Evolutionary conservation across 2,888 invertebrate genomes (phyloP).

Genomic region (Erebia epiphron): DNA sequence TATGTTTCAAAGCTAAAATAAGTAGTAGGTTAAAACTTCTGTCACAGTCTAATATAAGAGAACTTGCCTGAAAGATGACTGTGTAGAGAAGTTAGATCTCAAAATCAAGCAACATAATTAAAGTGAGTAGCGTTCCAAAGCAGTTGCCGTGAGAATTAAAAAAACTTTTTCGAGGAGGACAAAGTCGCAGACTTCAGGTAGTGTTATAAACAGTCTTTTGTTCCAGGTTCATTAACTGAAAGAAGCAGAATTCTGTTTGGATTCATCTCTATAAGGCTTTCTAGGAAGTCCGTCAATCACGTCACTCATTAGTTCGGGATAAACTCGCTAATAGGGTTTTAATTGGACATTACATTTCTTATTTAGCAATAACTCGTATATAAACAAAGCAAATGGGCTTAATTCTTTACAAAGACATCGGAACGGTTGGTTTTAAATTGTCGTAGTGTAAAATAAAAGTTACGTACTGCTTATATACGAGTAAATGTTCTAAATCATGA

Average conservation of each 20-base stretch:
- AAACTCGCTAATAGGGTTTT: slow-evolving; percentile 12
- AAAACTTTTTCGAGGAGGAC: no score
- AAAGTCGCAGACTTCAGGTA: no score
- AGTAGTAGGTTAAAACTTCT: not conserved
- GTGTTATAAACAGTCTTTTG: not conserved
- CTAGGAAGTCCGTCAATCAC: slow-evolving; percentile 17
- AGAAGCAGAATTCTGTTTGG: not conserved
- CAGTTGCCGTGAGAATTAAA: no score
- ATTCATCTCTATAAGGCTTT: slow-evolving; percentile 19
- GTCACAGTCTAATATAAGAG: not conserved
- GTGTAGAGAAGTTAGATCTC: not conserved
- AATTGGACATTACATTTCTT: slow-evolving; percentile 16
- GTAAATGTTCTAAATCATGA: no score
- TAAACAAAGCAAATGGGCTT: slow-evolving; percentile 1
- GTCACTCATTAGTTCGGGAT: slow-evolving; percentile 19
- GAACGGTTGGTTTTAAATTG: no score
- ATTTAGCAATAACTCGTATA: not conserved
- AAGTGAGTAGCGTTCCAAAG: no score
- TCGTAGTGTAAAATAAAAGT: no score
- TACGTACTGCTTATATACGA: no score
- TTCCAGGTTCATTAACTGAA: slow-evolving; percentile 1
- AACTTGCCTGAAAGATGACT: not conserved
- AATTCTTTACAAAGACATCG: not conserved
- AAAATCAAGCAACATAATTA: no score
- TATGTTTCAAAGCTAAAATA: not conserved